phyloP scores from a whole-genome alignment of 2,113 vertebrate species.

The Leuciscus idus region DNA sequence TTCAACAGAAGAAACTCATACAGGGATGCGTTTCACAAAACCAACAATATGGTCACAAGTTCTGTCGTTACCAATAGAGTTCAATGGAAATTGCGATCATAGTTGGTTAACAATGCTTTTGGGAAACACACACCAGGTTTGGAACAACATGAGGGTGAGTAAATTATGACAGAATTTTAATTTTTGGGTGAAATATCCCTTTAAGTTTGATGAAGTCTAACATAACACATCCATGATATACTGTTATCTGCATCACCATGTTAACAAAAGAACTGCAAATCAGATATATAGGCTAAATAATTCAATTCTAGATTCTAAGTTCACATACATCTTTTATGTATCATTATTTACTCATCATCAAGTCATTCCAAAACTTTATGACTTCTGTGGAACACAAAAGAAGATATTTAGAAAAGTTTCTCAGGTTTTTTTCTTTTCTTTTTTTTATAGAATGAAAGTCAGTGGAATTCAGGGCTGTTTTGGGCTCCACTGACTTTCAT shows the following conservation, averaged over 20 bases:
- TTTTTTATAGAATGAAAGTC: neutral
- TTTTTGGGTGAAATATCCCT: no score
- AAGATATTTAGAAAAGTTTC: neutral
- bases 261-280: neutral
- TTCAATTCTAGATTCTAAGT: neutral
- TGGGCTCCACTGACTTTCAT: neutral
- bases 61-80: no score
- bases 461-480: neutral
- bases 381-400: neutral
- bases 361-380: neutral
- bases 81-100: no score
- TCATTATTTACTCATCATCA: neutral
- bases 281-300: neutral
- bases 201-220: neutral
- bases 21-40: no score
- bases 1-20: no score
- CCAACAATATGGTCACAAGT: no score
- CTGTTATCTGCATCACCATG: conserved; percentile 2
- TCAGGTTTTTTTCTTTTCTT: neutral
- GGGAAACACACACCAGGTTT: no score
- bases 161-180: no score
- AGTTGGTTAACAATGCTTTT: no score
- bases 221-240: neutral
- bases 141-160: no score
- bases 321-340: neutral